phyloP scores from a whole-genome alignment of 1,140 invertebrate genomes.

The Rhopalosiphum maidis region DNA sequence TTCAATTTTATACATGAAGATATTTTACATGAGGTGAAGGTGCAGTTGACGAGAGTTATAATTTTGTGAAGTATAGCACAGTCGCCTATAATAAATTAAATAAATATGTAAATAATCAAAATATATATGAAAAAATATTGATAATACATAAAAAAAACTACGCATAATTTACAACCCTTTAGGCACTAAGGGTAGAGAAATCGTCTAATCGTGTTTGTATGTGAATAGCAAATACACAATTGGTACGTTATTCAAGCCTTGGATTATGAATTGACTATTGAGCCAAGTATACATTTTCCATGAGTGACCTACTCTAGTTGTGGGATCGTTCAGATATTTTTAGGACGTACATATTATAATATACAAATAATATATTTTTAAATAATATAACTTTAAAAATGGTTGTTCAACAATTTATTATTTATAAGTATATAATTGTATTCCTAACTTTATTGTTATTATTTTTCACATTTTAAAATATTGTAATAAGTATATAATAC shows the following conservation, averaged over 20 bases:
- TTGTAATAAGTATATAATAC: no score
- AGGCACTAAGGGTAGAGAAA: not conserved
- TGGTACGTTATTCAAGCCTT: not conserved
- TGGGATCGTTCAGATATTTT: not conserved
- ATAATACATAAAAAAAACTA: conserved; percentile 16
- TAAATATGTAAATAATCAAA: not conserved
- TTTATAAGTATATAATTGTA: not conserved
- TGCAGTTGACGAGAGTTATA: not conserved
- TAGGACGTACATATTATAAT: not conserved
- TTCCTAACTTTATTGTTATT: not conserved
- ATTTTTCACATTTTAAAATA: no score
- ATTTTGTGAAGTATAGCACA: not conserved
- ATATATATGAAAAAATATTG: not conserved
- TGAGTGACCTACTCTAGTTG: not conserved
- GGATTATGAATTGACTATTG: not conserved
- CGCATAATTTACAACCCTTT: not conserved
- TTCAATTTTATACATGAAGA: not conserved
- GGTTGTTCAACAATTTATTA: not conserved
- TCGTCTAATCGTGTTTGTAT: not conserved
- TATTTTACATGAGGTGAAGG: not conserved
- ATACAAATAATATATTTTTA: not conserved
- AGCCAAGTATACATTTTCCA: conserved; percentile 2
- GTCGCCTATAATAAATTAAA: not conserved
- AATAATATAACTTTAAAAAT: not conserved
- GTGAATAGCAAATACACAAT: not conserved